phyloP scores from a whole-genome alignment of 35 echinoderm and acorn worm species.

The Holothuria glaberrima region DNA sequence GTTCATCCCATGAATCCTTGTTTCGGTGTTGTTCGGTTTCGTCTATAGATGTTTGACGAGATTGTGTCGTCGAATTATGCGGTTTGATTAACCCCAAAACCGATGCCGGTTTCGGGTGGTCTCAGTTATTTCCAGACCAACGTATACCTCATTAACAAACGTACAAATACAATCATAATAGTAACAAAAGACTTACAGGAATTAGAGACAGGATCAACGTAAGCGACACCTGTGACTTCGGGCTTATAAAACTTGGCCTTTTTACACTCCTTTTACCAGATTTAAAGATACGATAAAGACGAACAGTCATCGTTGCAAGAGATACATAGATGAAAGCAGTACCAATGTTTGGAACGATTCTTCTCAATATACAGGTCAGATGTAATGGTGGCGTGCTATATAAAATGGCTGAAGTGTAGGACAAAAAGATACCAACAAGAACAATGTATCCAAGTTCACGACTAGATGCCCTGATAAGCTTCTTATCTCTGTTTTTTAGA shows the following conservation, averaged over 20 bases:
- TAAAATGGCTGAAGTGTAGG: slow-evolving; percentile 24
- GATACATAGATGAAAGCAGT: slow-evolving; percentile 22
- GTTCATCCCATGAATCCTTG: no score
- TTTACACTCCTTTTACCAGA: slow-evolving; percentile 64
- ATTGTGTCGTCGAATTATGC: no score
- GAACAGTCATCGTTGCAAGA: slow-evolving; percentile 31
- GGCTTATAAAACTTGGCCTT: slow-evolving; percentile 65
- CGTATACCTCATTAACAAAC: no score
- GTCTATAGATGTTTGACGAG: no score
- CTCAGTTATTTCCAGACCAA: no score
- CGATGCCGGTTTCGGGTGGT: no score
- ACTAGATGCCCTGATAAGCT: slow-evolving; percentile 67
- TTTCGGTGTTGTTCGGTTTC: no score
- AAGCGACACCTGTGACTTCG: slow-evolving; percentile 42
- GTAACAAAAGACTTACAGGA: not conserved
- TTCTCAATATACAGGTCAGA: slow-evolving; percentile 12
- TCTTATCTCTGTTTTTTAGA: slow-evolving; percentile 56
- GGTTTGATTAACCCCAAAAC: no score
- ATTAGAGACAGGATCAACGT: slow-evolving; percentile 11
- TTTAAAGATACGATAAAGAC: slow-evolving; percentile 73
- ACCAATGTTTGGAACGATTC: slow-evolving; percentile 12
- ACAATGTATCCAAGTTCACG: slow-evolving; percentile 69
- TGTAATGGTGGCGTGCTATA: not conserved
- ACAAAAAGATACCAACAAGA: slow-evolving; percentile 44
- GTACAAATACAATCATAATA: not conserved